Evolutionary conservation across 2,797 vertebrate species (phyloP).

Genomic region (Hybognathus amarus): DNA sequence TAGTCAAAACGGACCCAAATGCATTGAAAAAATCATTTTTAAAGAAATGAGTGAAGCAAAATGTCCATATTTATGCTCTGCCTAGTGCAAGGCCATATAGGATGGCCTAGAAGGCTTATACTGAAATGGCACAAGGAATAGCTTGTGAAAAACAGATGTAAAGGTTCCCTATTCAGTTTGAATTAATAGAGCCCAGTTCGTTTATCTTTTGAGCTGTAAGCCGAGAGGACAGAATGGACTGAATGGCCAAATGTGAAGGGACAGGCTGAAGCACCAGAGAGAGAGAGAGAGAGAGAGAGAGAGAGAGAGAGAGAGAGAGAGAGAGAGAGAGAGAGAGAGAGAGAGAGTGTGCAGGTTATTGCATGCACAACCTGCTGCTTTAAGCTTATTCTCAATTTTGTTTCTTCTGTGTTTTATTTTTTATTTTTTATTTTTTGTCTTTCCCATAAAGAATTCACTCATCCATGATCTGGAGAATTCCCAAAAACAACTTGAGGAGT

Average conservation of each 20-base stretch:
- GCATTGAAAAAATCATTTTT: not conserved
- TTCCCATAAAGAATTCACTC: constrained; percentile 84
- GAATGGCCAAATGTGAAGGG: constrained; percentile 6
- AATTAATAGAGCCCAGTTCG: not conserved
- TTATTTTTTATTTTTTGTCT: not conserved
- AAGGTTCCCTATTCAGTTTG: not conserved
- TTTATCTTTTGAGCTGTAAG: not conserved
- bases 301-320: no score
- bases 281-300: no score
- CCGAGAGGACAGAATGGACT: not conserved
- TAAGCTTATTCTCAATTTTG: constrained; percentile 8
- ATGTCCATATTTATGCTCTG: not conserved
- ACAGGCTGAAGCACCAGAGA: constrained; percentile 14
- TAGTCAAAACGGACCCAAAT: not conserved
- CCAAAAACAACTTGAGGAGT: constrained; percentile 93
- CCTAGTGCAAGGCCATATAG: not conserved
- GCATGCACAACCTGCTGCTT: not conserved
- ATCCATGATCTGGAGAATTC: constrained; percentile 94
- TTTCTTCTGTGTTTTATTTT: constrained; percentile 12
- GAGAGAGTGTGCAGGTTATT: not conserved
- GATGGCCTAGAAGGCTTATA: not conserved
- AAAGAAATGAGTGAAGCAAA: no score
- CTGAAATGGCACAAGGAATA: not conserved
- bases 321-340: not conserved
- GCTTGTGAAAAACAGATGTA: constrained; percentile 5